Conservation (phyloP, 2,113 vertebrate genomes). For the Gavialis gangeticus region DNA sequence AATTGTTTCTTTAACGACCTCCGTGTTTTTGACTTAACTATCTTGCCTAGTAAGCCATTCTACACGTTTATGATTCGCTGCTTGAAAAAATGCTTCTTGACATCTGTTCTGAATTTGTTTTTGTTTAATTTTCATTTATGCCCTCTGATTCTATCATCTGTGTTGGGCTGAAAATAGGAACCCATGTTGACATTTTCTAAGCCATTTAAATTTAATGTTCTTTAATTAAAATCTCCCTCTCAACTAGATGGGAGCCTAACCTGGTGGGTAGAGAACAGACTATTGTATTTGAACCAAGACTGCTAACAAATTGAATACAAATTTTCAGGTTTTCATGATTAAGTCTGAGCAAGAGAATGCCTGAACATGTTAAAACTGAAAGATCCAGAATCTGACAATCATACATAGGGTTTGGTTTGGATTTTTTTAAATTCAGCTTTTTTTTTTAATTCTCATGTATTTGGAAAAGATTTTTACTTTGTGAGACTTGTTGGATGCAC, state of each 20-base stretch:
- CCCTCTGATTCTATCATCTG: slow-evolving; percentile 83
- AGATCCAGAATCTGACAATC: not conserved
- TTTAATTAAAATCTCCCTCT: slow-evolving; percentile 79
- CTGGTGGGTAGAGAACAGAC: slow-evolving; percentile 37
- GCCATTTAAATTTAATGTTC: slow-evolving; percentile 82
- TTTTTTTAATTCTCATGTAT: not conserved
- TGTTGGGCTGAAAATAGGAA: slow-evolving; percentile 84
- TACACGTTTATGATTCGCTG: slow-evolving; percentile 77
- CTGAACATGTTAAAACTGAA: not conserved
- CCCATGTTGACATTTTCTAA: slow-evolving; percentile 84
- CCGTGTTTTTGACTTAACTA: slow-evolving; percentile 66
- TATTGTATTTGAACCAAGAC: slow-evolving; percentile 38
- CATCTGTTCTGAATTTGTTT: slow-evolving; percentile 85
- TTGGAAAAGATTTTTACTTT: not conserved
- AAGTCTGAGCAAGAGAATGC: not conserved
- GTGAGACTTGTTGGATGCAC: not conserved
- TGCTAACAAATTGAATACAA: no score
- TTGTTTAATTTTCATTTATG: slow-evolving; percentile 86
- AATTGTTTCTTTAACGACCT: slow-evolving; percentile 77
- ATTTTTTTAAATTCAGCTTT: not conserved
- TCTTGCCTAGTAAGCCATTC: slow-evolving; percentile 79
- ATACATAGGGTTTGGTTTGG: not conserved
- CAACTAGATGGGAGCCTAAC: slow-evolving; percentile 73
- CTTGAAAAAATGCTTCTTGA: slow-evolving; percentile 77
- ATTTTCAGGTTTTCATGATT: not conserved